Conservation (phyloP, 2,888 invertebrate species). For the Callosobruchus maculatus region DNA sequence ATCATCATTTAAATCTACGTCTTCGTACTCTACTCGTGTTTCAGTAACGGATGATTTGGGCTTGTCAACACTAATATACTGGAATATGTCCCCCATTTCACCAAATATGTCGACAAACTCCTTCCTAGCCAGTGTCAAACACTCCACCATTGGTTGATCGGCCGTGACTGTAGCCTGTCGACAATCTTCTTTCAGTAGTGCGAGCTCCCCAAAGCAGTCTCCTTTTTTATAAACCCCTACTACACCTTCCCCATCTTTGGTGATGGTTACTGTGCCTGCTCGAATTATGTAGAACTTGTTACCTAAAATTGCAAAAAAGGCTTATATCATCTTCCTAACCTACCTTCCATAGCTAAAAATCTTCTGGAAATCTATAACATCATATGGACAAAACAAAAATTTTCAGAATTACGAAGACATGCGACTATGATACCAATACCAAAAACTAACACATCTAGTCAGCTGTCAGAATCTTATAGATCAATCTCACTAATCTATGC, state of each 20-base stretch:
- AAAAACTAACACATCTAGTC: too few relatives aligned
- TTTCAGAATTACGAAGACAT: too few relatives aligned
- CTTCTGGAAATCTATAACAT: too few relatives aligned
- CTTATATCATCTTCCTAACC: too few relatives aligned
- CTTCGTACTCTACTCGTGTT: conserved; percentile 54
- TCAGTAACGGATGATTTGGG: conserved; percentile 18
- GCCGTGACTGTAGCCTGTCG: conserved; percentile 90
- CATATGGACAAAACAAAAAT: too few relatives aligned
- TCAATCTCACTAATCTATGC: too few relatives aligned
- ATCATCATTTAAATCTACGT: conserved; percentile 66
- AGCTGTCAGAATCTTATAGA: too few relatives aligned
- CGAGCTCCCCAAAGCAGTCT: conserved; percentile 87
- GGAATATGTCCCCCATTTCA: conserved; percentile 62
- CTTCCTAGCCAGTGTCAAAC: conserved; percentile 77
- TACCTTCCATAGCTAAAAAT: too few relatives aligned
- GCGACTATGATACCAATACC: too few relatives aligned
- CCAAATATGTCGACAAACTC: conserved; percentile 82
- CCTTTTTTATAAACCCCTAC: conserved; percentile 72
- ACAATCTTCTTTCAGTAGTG: conserved; percentile 76
- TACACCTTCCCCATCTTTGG: conserved; percentile 57
- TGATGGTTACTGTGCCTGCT: conserved; percentile 74
- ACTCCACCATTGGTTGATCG: conserved; percentile 77
- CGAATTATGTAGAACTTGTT: conserved; percentile 90
- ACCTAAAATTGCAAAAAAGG: conserved; percentile 41
- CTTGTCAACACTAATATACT: conserved; percentile 21